Evolutionary conservation across 2,113 vertebrate genomes (phyloP).

Genomic region (rat (Rattus norvegicus)): DNA sequence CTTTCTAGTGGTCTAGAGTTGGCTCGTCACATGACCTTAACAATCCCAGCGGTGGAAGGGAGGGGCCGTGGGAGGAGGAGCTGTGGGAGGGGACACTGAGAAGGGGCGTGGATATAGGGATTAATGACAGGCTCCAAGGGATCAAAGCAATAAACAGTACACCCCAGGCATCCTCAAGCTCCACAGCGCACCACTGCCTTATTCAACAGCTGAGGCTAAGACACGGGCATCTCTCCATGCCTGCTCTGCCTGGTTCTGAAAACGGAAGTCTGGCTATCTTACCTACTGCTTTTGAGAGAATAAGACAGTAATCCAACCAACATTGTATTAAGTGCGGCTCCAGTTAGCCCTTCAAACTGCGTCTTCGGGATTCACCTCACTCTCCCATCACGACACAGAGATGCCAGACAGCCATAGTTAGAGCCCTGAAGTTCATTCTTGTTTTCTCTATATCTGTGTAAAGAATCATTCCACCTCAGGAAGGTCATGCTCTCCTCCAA

Average conservation of each 20-base stretch:
- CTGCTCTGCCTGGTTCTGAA: not conserved
- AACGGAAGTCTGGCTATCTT: not conserved
- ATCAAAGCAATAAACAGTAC: conserved; percentile 86
- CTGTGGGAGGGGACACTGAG: too few species aligned
- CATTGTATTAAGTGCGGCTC: not conserved
- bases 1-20: conserved; percentile 87
- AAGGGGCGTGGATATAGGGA: too few species aligned
- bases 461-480: not conserved
- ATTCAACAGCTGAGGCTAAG: not conserved
- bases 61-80: too few species aligned
- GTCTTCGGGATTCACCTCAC: not conserved
- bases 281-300: not conserved
- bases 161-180: too few species aligned
- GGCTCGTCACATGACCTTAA: conserved; percentile 88
- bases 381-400: not conserved
- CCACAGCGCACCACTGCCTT: too few species aligned
- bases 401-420: not conserved
- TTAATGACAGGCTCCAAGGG: conserved; percentile 85
- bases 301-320: too few species aligned
- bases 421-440: not conserved
- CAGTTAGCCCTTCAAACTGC: not conserved
- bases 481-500: not conserved
- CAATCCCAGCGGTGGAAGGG: not conserved
- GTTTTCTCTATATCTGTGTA: not conserved
- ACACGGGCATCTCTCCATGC: not conserved